phyloP scores from a whole-genome alignment of 2,113 vertebrate species.

The Sula dactylatra region DNA sequence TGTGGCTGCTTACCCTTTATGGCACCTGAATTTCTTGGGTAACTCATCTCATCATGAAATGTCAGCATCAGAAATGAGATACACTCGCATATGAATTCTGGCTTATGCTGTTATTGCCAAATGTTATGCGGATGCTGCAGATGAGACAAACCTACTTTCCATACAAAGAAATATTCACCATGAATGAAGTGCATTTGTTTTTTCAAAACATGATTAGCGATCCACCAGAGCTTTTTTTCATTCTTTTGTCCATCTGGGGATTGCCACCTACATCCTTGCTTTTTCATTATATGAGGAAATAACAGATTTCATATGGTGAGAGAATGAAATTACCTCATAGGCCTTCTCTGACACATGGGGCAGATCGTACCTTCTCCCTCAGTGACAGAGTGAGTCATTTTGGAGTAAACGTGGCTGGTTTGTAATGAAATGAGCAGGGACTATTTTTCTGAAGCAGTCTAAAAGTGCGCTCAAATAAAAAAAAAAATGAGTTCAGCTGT shows the following conservation, averaged over 20 bases:
- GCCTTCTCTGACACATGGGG: conserved; percentile 27
- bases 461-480: not conserved
- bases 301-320: conserved; percentile 26
- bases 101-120: not conserved
- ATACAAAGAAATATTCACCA: not conserved
- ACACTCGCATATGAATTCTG: not conserved
- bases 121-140: not conserved
- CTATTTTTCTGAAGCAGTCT: not conserved
- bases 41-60: not conserved
- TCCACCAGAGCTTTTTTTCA: not conserved
- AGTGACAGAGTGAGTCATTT: conserved; percentile 27
- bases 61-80: conserved; percentile 1
- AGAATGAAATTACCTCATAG: conserved; percentile 36
- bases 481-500: not conserved
- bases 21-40: conserved; percentile 19
- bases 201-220: not conserved
- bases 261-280: conserved; percentile 24
- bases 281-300: conserved; percentile 22
- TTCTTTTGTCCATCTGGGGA: not conserved
- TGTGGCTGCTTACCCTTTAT: not conserved
- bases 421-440: not conserved
- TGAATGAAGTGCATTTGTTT: not conserved
- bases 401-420: conserved; percentile 20
- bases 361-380: conserved; percentile 32
- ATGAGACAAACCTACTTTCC: not conserved